Base-by-base conservation (phyloP, 2,797 vertebrate genomes). In the Anguilla megastoma region DNA sequence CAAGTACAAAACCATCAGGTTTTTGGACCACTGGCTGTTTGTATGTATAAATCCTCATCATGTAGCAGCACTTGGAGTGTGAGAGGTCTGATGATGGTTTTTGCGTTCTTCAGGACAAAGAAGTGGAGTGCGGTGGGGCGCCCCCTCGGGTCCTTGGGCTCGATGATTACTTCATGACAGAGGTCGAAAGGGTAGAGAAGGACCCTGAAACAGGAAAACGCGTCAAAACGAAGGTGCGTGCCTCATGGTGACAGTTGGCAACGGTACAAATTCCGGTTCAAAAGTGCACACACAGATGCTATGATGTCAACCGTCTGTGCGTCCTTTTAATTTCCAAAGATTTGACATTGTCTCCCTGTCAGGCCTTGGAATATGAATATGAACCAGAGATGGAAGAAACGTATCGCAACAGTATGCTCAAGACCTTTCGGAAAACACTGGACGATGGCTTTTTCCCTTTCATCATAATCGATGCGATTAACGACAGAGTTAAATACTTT, bases 381-480 rank as follows among this genome's bases (percentile, higher is more conserved):
- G 99, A 99, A 93, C 97, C 98, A 8, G 98, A 99, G 90, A 99
- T 99, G 98, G 99, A 99, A 91, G 98, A 99, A 76, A 97, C 97
- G 0, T 99, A 99, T 89, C 96, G 99, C 50, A 98, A 93, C 94
- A 99, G 98, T 94, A 98, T 99, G 98, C 96, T 99, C 50, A 99
- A 99, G 95, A 99, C 98, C 0, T 99, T 99, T 90, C 98, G 97
- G 93, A 99, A 99, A 94, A 99, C 99, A 0, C 95, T 99, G 89
- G 99, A 99, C 82, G 99, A 99, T 8, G 98, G 99, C 3, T 99
- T 99, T 94, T 99, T 99, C 89, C 99, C 98, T 24, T 99, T 99
- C 93, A 99, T 99, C 92, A 99, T 99, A 90, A 95, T 99, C 86
- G 99, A 99, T 92, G 97, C 98, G 30, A 97, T 99, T 90, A 99